Conservation (phyloP, 2,797 vertebrate species). For the Periophthalmus magnuspinnatus region DNA sequence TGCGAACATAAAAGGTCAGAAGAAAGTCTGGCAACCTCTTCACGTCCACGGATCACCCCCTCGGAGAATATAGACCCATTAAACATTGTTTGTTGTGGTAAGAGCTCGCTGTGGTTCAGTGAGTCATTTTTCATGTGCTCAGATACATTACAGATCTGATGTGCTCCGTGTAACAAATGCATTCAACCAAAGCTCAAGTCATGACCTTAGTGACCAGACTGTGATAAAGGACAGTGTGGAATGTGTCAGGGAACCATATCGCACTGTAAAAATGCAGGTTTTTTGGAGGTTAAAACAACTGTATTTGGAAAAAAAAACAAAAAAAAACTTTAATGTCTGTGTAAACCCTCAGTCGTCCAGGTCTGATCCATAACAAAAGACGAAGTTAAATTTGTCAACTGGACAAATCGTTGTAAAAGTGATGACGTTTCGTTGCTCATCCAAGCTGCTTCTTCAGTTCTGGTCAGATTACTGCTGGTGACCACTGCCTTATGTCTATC, state of each 20-base stretch:
- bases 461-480: too few relatives aligned
- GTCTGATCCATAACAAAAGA: too few relatives aligned
- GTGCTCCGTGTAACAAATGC: conserved; percentile 4
- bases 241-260: not conserved
- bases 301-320: too few relatives aligned
- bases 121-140: not conserved
- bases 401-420: too few relatives aligned
- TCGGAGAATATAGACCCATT: conserved; percentile 2
- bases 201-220: not conserved
- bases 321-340: too few relatives aligned
- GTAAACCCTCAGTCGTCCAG: too few relatives aligned
- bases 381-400: too few relatives aligned
- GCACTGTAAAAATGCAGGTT: not conserved
- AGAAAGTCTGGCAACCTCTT: not conserved
- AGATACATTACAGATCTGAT: not conserved
- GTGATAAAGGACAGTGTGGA: not conserved
- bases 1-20: conserved; percentile 7
- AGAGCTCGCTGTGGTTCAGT: not conserved
- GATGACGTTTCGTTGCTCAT: too few relatives aligned
- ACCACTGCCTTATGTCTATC: too few relatives aligned
- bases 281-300: too few relatives aligned
- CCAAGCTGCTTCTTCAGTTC: too few relatives aligned
- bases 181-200: not conserved
- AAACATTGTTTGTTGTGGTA: conserved; percentile 1
- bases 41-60: not conserved